phyloP scores from a whole-genome alignment of 1,140 invertebrate species.

The Armadillidium nasatum region DNA sequence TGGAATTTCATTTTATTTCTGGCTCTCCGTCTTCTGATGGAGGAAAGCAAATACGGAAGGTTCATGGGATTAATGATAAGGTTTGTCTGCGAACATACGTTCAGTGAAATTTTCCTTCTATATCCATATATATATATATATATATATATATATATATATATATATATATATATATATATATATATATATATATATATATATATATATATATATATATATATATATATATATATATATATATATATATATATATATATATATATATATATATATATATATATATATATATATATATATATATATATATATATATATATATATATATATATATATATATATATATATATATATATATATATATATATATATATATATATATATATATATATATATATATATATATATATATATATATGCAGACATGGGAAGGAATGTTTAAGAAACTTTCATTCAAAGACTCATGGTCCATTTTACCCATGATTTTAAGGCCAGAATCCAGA shows the following conservation, averaged over 20 bases:
- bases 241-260: too few species aligned
- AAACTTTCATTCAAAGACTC: slow-evolving; percentile 71
- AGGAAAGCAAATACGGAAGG: slow-evolving; percentile 72
- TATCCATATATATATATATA: too few species aligned
- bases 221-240: too few species aligned
- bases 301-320: too few species aligned
- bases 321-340: slow-evolving; percentile 11
- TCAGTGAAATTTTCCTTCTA: too few species aligned
- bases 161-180: too few species aligned
- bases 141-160: slow-evolving; percentile 11
- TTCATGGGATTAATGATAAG: slow-evolving; percentile 64
- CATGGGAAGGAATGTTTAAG: slow-evolving; percentile 44
- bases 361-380: too few species aligned
- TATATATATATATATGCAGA: slow-evolving; percentile 18
- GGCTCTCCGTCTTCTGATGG: slow-evolving; percentile 83
- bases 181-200: too few species aligned
- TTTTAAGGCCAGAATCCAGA: slow-evolving; percentile 66
- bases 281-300: too few species aligned
- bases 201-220: too few species aligned
- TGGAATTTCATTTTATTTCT: slow-evolving; percentile 88
- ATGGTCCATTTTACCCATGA: slow-evolving; percentile 79
- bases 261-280: too few species aligned
- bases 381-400: background rate
- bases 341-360: slow-evolving; percentile 3
- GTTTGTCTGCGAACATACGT: too few species aligned